Evolutionary conservation across 2,797 vertebrate species (phyloP), one percentile per base, ranked within the genome.

Genomic region (Argentina silus): DNA sequence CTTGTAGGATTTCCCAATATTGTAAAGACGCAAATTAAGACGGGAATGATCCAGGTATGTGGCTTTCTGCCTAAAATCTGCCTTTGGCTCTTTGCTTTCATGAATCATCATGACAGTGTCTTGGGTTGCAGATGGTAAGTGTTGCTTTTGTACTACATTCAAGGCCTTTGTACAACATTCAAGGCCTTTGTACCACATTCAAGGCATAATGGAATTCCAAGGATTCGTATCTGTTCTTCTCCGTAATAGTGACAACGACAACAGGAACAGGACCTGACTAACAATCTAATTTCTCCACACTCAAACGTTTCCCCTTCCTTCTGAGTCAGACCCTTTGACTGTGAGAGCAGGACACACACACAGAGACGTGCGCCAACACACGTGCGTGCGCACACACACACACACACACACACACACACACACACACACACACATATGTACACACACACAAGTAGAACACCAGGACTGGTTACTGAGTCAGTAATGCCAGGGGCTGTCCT

Each of bases 191-290:
- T 53, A 53, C 11, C 12, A 53, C 50, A 53, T 53, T 12, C 3
- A 36, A 36, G 27, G 27, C 50, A 53, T 53, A 55, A 55, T 17
- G 17, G 14, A 1, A 55, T 17, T 55, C 15, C 15, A 55, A n/a
- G 15, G 6, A 55, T 55, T 36, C 27, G 2, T 12, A 43, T 57
- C 44, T 21, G 17, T 27, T 66, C 75, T 74, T 53, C 47, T 67
- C 65, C 57, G 72, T 80, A 55, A 61, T 59, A 55, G 83, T 87
- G 88, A 88, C 86, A 86, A 68, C 67, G 77, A 79, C 83, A 86
- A 86, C 87, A 88, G 91, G 88, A 92, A 91, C 80, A 82, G 81
- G 78, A 81, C 75, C 89, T 86, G 85, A 88, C 85, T 84, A 85
- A 89, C 85, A 85, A 77, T 72, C 82, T 83, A 69, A 84, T 87